Evolutionary conservation across 2,888 invertebrate genomes (phyloP).

Genomic region (Antitype chi): DNA sequence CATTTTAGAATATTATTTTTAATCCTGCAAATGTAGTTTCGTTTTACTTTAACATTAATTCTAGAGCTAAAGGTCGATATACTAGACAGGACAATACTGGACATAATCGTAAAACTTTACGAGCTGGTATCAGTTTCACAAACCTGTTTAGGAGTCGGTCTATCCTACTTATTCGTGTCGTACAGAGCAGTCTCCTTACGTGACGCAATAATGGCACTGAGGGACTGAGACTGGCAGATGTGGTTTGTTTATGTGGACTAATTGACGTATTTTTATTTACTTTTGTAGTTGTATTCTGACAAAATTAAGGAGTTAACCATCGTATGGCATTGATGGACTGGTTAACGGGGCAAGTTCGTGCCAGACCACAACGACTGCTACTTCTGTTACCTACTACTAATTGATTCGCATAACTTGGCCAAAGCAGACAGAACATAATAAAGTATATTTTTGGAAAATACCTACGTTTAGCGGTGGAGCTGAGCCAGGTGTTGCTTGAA

Average conservation of each 20-base stretch:
- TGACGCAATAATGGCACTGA: constrained; percentile 12
- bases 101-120: constrained; percentile 55
- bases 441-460: not conserved
- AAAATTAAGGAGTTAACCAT: not conserved
- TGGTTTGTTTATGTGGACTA: not conserved
- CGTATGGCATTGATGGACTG: not conserved
- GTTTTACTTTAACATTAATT: not conserved
- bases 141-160: constrained; percentile 52
- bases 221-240: not conserved
- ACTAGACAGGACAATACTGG: constrained; percentile 21
- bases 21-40: not conserved
- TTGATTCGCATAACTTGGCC: not conserved
- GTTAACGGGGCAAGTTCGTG: not conserved
- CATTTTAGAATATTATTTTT: not conserved
- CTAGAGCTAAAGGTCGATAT: constrained; percentile 24
- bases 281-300: not conserved
- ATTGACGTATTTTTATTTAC: not conserved
- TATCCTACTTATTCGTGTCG: constrained; percentile 25
- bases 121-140: constrained; percentile 37
- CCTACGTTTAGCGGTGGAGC: not conserved
- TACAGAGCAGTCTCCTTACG: constrained; percentile 7
- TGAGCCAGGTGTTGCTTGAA: not conserved
- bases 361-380: not conserved
- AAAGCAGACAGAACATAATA: not conserved
- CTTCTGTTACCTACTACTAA: not conserved